phyloP scores from a whole-genome alignment of 2,113 vertebrate species.

The Cyanocitta stelleri region DNA sequence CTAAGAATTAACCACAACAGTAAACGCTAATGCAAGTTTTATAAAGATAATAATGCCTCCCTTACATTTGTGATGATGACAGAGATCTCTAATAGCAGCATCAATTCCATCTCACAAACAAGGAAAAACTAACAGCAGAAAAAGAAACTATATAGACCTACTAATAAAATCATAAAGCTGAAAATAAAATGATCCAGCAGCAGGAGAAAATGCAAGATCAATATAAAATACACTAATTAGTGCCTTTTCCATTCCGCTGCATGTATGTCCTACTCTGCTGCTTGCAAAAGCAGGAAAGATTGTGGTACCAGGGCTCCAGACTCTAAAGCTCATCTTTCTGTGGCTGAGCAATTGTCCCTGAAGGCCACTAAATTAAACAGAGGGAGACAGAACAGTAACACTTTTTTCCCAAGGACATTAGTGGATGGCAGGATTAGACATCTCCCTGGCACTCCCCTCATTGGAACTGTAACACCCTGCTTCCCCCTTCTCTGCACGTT shows the following conservation, averaged over 20 bases:
- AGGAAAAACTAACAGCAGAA: neutral
- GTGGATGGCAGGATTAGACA: neutral
- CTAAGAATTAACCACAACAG: constrained; percentile 16
- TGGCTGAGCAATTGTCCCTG: neutral
- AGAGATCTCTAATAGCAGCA: neutral
- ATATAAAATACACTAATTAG: constrained; percentile 10
- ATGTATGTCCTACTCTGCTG: neutral
- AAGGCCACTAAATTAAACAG: neutral
- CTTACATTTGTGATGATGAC: neutral
- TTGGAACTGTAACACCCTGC: neutral
- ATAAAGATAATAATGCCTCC: neutral
- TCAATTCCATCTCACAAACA: neutral
- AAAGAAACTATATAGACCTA: neutral
- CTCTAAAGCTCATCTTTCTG: neutral
- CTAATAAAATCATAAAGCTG: neutral
- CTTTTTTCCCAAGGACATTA: neutral
- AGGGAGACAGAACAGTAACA: neutral
- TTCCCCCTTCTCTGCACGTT: neutral
- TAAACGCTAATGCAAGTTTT: constrained; percentile 37
- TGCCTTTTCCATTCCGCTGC: neutral
- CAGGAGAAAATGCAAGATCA: constrained; percentile 14
- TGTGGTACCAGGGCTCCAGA: neutral
- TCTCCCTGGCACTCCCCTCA: neutral
- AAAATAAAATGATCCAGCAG: neutral
- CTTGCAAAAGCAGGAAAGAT: neutral